Evolutionary conservation across 1,140 invertebrate species (phyloP).

Genomic region (Cardiocondyla obscurior): DNA sequence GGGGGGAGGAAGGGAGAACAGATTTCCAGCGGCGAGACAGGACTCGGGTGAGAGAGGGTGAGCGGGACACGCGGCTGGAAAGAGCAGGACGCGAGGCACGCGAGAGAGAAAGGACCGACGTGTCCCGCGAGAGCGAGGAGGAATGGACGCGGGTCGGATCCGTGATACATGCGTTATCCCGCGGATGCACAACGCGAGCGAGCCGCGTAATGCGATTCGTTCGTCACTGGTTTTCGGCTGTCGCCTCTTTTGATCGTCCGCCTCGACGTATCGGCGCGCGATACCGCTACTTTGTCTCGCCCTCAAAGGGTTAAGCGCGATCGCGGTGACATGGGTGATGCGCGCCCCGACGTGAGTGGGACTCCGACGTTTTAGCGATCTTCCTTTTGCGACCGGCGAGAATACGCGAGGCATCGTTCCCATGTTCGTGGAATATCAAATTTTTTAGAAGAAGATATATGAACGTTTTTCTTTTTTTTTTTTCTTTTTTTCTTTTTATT

Average conservation of each 20-base stretch:
- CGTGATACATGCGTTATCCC: constrained; percentile 49
- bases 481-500: background rate
- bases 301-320: constrained; percentile 39
- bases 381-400: background rate
- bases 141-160: background rate
- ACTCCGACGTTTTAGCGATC: background rate
- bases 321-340: background rate
- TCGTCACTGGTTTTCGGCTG: constrained; percentile 46
- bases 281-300: constrained; percentile 36
- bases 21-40: constrained; percentile 44
- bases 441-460: background rate
- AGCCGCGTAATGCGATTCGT: constrained; percentile 54
- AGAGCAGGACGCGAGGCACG: background rate
- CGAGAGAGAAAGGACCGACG: constrained; percentile 13
- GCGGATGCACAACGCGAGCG: constrained; percentile 37
- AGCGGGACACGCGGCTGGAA: background rate
- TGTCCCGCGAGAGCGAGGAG: background rate
- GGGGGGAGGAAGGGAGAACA: background rate
- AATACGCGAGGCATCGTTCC: background rate
- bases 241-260: constrained; percentile 43
- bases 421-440: background rate
- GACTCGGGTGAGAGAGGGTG: background rate
- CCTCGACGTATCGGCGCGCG: constrained; percentile 25
- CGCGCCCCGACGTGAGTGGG: background rate
- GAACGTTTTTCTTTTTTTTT: too few relatives aligned